These are phyloP conservation scores for Macaria liturata DNA, from an alignment of 2,888 invertebrate species.

Conservation along the genomic window DNA sequence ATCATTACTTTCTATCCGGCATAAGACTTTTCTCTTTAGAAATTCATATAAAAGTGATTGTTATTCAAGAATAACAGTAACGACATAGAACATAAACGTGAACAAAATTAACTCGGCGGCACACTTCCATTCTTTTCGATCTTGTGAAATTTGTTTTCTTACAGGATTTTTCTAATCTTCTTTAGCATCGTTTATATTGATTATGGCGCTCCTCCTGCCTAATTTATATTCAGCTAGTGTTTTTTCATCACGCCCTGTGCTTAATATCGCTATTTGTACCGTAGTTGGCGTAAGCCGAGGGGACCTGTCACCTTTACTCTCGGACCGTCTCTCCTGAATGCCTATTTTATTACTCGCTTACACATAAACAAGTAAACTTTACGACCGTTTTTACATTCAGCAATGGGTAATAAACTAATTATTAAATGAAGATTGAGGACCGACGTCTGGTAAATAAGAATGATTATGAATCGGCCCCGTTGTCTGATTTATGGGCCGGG, in stretches of 20 bases:
- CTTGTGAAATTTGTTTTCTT: slow-evolving; percentile 78
- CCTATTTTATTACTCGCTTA: slow-evolving; percentile 68
- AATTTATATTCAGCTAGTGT: slow-evolving; percentile 84
- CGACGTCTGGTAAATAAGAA: slow-evolving; percentile 46
- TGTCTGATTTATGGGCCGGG: slow-evolving; percentile 51
- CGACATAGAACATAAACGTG: slow-evolving; percentile 23
- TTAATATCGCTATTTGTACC: slow-evolving; percentile 83
- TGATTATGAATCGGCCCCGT: slow-evolving; percentile 53
- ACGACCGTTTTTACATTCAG: slow-evolving; percentile 60
- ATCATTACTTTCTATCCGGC: slow-evolving; percentile 11
- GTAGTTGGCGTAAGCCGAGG: slow-evolving; percentile 79
- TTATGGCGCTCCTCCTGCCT: slow-evolving; percentile 80
- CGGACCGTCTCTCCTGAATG: slow-evolving; percentile 63
- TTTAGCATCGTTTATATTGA: slow-evolving; percentile 84
- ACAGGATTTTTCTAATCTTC: slow-evolving; percentile 83
- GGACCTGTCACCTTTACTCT: slow-evolving; percentile 76
- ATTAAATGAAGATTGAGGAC: slow-evolving; percentile 56
- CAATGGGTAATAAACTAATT: slow-evolving; percentile 62
- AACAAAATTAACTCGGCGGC: slow-evolving; percentile 26
- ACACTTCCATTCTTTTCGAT: slow-evolving; percentile 60
- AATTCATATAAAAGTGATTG: slow-evolving; percentile 17
- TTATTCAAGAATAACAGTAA: slow-evolving; percentile 20
- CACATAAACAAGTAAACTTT: slow-evolving; percentile 69
- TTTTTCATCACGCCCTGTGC: slow-evolving; percentile 83
- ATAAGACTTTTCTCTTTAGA: slow-evolving; percentile 2